These are phyloP conservation scores for Gulo gulo DNA, from an alignment of 2,113 vertebrate species.

Conservation along the genomic window DNA sequence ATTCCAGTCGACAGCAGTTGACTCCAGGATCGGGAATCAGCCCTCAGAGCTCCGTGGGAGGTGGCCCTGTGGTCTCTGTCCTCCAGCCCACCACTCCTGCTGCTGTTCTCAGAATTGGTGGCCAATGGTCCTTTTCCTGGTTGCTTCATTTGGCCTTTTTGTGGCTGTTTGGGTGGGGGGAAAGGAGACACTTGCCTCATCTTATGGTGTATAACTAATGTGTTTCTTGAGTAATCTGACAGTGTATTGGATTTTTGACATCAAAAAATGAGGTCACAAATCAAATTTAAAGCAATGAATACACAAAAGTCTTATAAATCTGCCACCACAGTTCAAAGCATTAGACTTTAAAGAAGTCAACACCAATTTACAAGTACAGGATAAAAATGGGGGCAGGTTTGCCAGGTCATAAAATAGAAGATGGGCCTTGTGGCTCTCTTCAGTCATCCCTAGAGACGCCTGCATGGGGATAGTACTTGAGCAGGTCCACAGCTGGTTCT, in stretches of 20 bases:
- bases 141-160: neutral
- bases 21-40: neutral
- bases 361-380: neutral
- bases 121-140: neutral
- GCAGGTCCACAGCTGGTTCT: neutral
- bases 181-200: neutral
- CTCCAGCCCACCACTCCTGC: neutral
- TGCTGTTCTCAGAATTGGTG: neutral
- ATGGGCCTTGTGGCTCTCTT: neutral
- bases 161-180: neutral
- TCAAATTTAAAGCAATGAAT: neutral
- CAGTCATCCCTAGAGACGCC: rapidly evolving
- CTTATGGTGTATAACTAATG: neutral
- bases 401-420: neutral
- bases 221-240: neutral
- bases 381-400: neutral
- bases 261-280: neutral
- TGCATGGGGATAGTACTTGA: neutral
- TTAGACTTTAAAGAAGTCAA: neutral
- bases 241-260: neutral
- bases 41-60: neutral
- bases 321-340: neutral
- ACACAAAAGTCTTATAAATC: neutral
- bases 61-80: neutral
- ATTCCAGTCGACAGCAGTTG: neutral